Conservation (phyloP, 2,797 vertebrate genomes). For the Sebastes glaucus region DNA sequence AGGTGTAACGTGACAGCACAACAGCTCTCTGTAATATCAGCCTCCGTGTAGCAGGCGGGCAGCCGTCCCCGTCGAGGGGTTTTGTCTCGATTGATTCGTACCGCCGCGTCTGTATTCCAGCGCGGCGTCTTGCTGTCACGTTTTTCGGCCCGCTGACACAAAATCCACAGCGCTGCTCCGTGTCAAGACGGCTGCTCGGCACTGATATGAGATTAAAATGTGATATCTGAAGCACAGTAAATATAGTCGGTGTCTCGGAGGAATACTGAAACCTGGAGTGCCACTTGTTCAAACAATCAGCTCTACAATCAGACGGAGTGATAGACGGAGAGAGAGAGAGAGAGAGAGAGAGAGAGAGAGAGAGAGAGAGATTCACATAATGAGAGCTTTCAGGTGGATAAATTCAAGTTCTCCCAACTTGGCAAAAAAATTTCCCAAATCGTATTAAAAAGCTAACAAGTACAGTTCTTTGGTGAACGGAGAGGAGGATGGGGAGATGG, state of each 20-base stretch:
- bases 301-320: background rate
- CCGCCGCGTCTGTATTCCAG: too few species aligned
- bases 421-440: background rate
- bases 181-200: background rate
- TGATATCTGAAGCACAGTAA: conserved; percentile 25
- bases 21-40: background rate
- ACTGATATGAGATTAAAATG: conserved; percentile 30
- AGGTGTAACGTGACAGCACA: background rate
- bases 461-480: background rate
- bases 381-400: background rate
- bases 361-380: background rate
- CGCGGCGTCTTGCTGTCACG: background rate
- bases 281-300: background rate
- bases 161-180: background rate
- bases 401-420: background rate
- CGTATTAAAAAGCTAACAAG: background rate
- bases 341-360: too few species aligned
- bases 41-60: background rate
- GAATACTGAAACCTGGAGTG: conserved; percentile 5
- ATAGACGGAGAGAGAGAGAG: background rate
- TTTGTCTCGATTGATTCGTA: background rate
- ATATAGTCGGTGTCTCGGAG: background rate
- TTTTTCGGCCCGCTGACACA: conserved; percentile 11
- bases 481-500: background rate
- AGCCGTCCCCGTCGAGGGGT: background rate